These are phyloP conservation scores for Seriola quinqueradiata DNA, from an alignment of 2,113 vertebrate genomes.

Conservation along the genomic window DNA sequence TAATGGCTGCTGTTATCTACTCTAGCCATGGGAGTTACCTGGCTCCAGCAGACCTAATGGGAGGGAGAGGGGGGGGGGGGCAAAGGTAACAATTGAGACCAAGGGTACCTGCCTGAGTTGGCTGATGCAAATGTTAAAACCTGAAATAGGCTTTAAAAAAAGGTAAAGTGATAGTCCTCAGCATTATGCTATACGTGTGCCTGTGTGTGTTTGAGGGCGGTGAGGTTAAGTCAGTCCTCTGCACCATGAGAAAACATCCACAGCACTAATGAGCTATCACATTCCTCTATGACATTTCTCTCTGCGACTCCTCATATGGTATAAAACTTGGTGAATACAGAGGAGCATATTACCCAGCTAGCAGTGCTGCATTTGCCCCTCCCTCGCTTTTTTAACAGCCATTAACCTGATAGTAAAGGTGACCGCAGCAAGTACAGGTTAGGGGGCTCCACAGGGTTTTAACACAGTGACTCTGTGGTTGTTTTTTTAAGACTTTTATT, in stretches of 20 bases:
- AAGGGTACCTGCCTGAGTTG: background rate
- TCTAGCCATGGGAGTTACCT: constrained; percentile 70
- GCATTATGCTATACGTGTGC: background rate
- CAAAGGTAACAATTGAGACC: constrained; percentile 8
- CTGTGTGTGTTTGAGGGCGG: background rate
- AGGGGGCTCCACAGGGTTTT: background rate
- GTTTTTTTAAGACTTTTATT: background rate
- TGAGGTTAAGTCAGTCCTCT: constrained; percentile 21
- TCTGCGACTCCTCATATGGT: background rate
- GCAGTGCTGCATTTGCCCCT: background rate
- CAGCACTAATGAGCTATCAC: constrained; percentile 42
- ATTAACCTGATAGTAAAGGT: constrained; percentile 27
- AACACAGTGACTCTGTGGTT: background rate
- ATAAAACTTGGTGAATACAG: constrained; percentile 2
- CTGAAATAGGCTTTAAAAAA: constrained; percentile 3
- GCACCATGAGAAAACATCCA: constrained; percentile 4
- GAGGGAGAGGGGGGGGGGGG: background rate
- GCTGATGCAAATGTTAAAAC: constrained; percentile 1
- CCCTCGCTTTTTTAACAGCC: constrained; percentile 4
- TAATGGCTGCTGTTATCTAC: constrained; percentile 75
- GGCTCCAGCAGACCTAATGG: constrained; percentile 65
- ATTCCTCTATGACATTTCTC: constrained; percentile 1
- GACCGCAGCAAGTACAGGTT: background rate
- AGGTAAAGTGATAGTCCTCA: background rate
- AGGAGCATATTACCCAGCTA: background rate